Evolutionary conservation across 2,888 invertebrate genomes (phyloP), one percentile per base, ranked within the genome.

Genomic region (Mechanitis mazaeus): DNA sequence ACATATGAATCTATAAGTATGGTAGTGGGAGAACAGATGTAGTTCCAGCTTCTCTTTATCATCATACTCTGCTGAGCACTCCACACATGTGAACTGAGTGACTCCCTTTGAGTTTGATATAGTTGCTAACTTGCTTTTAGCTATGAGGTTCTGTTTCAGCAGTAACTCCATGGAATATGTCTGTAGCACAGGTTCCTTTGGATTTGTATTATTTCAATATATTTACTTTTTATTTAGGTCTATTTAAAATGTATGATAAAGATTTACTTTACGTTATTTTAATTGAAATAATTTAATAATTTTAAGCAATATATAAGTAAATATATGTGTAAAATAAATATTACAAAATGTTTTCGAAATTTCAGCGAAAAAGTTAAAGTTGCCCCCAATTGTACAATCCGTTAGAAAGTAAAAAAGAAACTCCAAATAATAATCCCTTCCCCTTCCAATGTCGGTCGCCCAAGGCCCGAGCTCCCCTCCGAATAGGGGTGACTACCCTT

Each of bases 121-220:
- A 61, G 95, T 94, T 73, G 95, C 95, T 77, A 94, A 92, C 6
- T 94, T 95, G 50, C 94, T 95, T 75, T 94, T 93, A 0, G 94
- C 93, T 69, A 94, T 91, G 73, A 83, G 70, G 68, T 78, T 83
- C 33, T 77, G 75, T 65, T 83, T 83, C 55, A 85, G 68, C 46
- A 79, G 72, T 61, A 74, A 71, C 60, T 84, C 83, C 75, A 84
- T 71, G 50, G 68, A 54, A 35, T 71, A 72, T 74, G 69, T 46
- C 61, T 65, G 68, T 64, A 54, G 35, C 58, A 50, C 28, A 50
- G 31, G 42, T 9, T 42, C 9, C 9, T 42, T 42, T 42, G 2
- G 9, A 11, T 42, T 9, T 42, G 11, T 42, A 9, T 42, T 11
- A 9, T 9, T 42, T 9, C 6, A 35, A 35, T 35, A 35, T 35